These are phyloP conservation scores for Sycophila texana DNA, from an alignment of 2,888 invertebrate genomes.

Conservation along the genomic window DNA sequence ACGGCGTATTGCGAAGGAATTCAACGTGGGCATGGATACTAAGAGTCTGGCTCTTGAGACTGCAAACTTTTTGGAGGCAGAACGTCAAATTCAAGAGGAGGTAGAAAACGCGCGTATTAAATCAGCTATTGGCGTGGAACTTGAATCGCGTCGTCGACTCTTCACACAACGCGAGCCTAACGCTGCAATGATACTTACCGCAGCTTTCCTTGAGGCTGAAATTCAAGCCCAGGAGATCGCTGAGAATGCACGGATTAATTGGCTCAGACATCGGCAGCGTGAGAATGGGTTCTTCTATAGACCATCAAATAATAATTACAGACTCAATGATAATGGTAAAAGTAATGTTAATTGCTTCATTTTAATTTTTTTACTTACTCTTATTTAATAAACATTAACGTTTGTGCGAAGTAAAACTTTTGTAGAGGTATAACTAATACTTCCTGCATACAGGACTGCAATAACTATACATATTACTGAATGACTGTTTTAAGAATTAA, in stretches of 20 bases:
- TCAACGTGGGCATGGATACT: slow-evolving; percentile 60
- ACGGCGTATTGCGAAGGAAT: slow-evolving; percentile 68
- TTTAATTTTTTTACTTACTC: too few species aligned
- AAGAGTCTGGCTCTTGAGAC: slow-evolving; percentile 66
- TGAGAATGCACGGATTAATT: slow-evolving; percentile 53
- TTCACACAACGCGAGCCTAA: slow-evolving; percentile 65
- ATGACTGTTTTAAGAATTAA: too few species aligned
- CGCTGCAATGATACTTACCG: slow-evolving; percentile 67
- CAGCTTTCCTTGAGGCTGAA: slow-evolving; percentile 70
- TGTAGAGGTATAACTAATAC: too few species aligned
- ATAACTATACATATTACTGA: too few species aligned
- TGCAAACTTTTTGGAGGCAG: slow-evolving; percentile 66
- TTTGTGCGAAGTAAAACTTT: too few species aligned
- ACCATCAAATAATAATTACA: slow-evolving; percentile 19
- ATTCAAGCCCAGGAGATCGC: slow-evolving; percentile 60
- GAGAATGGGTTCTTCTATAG: slow-evolving; percentile 10
- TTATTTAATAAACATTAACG: too few species aligned
- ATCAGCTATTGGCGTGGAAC: slow-evolving; percentile 59
- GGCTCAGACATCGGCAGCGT: slow-evolving; percentile 28
- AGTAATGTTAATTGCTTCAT: slow-evolving; percentile 19
- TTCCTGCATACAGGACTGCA: too few species aligned
- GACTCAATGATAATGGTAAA: slow-evolving; percentile 16
- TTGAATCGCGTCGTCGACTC: slow-evolving; percentile 63
- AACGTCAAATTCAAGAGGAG: slow-evolving; percentile 66
- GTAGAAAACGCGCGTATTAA: slow-evolving; percentile 67